Conservation (phyloP, 2,888 invertebrate genomes). For the Clistopyga incitator region DNA sequence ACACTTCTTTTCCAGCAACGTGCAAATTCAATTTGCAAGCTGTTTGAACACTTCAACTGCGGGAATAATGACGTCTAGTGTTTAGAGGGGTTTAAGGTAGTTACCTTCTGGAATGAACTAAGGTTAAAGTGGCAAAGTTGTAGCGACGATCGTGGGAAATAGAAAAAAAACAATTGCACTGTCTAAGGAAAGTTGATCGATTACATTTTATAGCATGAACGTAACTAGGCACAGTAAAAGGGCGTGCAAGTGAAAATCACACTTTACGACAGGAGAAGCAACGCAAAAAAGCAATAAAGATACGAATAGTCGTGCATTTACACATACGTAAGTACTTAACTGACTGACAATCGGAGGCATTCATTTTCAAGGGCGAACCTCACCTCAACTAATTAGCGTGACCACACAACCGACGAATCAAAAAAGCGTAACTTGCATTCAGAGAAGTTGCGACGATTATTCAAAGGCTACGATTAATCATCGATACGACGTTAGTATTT, state of each 20-base stretch:
- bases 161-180: background rate
- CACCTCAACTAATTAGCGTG: background rate
- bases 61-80: background rate
- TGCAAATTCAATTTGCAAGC: background rate
- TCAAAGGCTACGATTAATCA: no score
- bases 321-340: background rate
- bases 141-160: slow-evolving; percentile 6
- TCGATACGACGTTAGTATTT: no score
- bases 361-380: background rate
- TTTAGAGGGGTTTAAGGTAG: no score
- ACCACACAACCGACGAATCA: background rate
- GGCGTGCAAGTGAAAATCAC: background rate
- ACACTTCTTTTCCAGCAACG: background rate
- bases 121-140: background rate
- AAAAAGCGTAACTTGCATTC: background rate
- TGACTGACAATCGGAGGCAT: background rate
- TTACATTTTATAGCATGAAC: background rate
- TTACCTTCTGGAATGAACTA: slow-evolving; percentile 4
- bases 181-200: slow-evolving; percentile 9
- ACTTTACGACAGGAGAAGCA: background rate
- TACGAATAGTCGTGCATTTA: background rate
- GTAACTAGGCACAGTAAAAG: background rate
- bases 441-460: no score
- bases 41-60: background rate
- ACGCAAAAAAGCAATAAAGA: background rate